phyloP scores from a whole-genome alignment of 2,113 vertebrate genomes.

The Eudyptes chrysolophus region DNA sequence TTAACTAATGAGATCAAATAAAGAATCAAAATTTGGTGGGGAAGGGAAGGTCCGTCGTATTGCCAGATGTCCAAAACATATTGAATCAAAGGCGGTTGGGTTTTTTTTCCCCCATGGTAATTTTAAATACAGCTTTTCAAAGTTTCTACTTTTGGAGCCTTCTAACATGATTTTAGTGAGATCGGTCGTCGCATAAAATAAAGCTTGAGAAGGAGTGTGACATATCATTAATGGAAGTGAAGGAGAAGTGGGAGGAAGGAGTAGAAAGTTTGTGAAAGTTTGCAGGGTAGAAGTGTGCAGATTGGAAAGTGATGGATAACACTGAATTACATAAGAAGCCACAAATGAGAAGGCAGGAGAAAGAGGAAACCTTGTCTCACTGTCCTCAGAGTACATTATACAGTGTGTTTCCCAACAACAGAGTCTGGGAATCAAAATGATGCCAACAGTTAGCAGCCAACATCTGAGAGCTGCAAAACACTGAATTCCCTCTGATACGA shows the following conservation, averaged over 20 bases:
- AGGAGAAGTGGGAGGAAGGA: background rate
- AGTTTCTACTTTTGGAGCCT: background rate
- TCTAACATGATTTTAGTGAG: background rate
- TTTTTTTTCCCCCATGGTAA: background rate
- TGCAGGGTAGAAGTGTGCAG: background rate
- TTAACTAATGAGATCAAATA: constrained; percentile 52
- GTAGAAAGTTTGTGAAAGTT: background rate
- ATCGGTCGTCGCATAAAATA: background rate
- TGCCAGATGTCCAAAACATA: constrained; percentile 16
- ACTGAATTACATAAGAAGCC: background rate
- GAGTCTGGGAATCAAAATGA: background rate
- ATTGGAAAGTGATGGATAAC: background rate
- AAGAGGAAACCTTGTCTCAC: background rate
- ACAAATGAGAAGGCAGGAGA: background rate
- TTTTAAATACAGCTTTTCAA: constrained; percentile 12
- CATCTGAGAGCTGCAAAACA: background rate
- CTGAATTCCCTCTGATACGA: background rate
- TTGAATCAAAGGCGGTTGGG: background rate
- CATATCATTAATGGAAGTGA: background rate
- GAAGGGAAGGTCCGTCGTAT: background rate
- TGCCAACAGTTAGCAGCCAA: background rate
- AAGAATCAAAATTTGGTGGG: constrained; percentile 43
- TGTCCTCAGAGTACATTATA: background rate
- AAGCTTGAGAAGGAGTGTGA: background rate
- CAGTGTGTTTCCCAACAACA: background rate